Evolutionary conservation across 2,888 invertebrate genomes (phyloP), one percentile per base, ranked within the genome.

Genomic region (Tetragnatha montana): DNA sequence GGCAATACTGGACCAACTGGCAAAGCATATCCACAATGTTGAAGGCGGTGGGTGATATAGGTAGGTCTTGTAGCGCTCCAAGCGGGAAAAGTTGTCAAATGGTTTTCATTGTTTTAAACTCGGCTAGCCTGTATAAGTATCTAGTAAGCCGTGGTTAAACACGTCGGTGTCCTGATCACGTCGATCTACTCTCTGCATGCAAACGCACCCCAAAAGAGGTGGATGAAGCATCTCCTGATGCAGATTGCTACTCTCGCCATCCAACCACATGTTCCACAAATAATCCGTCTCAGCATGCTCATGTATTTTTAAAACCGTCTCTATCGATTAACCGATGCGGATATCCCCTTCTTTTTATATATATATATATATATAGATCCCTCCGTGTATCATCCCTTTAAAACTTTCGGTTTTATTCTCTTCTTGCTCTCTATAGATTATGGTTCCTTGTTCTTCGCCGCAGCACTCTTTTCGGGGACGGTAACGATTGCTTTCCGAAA

Each of bases 371-470:
- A 19, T 21, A 60, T 78, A 60, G 14, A 35, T 35, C 4, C 35
- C 17, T 60, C 35, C 17, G 21, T 60, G 60, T 78, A 60, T 60
- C 60, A 60, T 60, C 49, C 76, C 12, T 47, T 47, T 8, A 3
- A 14, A 76, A 76, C 49, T 49, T 76, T 19, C 76, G 1, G 69
- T 78, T 51, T 50, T 21, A n/a, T 49, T 50, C 35, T 74, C 74
- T 74, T 74, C 12, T 51, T 51, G 19, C 17, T 35, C 1, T 82
- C 14, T 51, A n/a, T 12, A 73, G 82, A 82, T 82, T 82, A 60
- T 74, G 82, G 82, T 82, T 82, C 82, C 22, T 51, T 82, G 51
- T 74, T 82, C 21, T 21, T 70, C 21, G 49, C 81, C 49, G 21
- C 81, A 60, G 19, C 12, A 60, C 17, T 60, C 60, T 60, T 60